Base-by-base conservation (phyloP, 2,797 vertebrate species). In the Cheirogaleus major region DNA sequence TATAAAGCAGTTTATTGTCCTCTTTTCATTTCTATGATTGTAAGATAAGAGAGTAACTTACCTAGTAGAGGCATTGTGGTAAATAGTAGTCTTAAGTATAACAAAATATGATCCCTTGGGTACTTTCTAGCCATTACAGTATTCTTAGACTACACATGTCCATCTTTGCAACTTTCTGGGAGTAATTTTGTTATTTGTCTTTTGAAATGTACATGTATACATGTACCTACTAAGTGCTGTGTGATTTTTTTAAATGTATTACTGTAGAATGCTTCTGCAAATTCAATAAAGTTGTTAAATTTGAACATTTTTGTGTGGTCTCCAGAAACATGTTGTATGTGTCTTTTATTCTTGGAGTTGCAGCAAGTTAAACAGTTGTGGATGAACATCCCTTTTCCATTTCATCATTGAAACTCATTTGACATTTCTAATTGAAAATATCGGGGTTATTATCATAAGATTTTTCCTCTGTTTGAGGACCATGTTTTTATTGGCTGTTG, bases 281-380 rank as follows among this genome's bases (percentile, higher is more conserved):
- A 97, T 96, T 98, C 97, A 98, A 98, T 98, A 98, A 98, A 98
- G 96, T 96, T 96, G 94, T 96, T 96, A 91, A 97, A 96, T 97
- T 96, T 93, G 89, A 98, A 98, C 97, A 98, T 93, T 96, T 94
- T 55, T 93, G 97, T 97, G 96, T 98, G 98, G 98, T 98, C 95
- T 98, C 96, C 92, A 95, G 84, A 97, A 97, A 97, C 96, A 86
- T 98, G 96, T 97, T 97, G 90, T 97, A 95, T 96, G 97, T 98
- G 96, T 98, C 94, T 86, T 96, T 98, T 97, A 92, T 97, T 98
- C 78, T 95, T 93, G 78, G 92, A 97, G 88, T 92, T 97, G 75
- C 35, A 95, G 70, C 90, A 89, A 85, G 45, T 86, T 93, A 80
- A 83, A n/a, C 84, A 84, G 84, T 95, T 96, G 32, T 93, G 12